These are phyloP conservation scores for Hylaea fasciaria DNA, from an alignment of 2,888 invertebrate genomes.

Conservation along the genomic window DNA sequence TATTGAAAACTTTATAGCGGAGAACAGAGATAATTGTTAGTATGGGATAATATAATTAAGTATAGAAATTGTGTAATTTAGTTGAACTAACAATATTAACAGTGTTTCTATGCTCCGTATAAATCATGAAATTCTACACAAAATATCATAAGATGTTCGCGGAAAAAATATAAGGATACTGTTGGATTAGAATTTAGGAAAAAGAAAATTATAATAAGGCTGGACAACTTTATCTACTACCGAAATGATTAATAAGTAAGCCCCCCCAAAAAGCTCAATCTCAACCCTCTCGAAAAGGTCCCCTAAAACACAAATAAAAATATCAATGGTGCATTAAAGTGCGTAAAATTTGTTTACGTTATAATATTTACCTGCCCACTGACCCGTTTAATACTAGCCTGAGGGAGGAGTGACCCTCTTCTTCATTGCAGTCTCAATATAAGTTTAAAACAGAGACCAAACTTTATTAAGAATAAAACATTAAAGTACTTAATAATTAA, in stretches of 20 bases:
- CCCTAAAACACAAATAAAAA: constrained; percentile 50
- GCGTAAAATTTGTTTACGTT: constrained; percentile 80
- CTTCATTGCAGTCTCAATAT: constrained; percentile 53
- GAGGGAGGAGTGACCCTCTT: constrained; percentile 66
- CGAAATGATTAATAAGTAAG: neutral
- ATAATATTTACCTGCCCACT: constrained; percentile 82
- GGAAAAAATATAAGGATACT: no score
- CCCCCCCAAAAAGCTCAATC: constrained; percentile 2
- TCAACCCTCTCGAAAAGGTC: constrained; percentile 9
- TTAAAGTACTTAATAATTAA: no score
- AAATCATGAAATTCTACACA: no score
- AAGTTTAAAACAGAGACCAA: constrained; percentile 11
- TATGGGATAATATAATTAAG: no score
- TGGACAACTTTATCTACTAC: neutral
- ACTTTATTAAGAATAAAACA: neutral
- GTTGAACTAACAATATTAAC: no score
- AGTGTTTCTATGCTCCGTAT: no score
- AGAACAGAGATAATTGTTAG: neutral
- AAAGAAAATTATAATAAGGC: neutral
- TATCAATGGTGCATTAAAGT: constrained; percentile 80
- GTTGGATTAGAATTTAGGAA: no score
- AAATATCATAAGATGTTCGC: no score
- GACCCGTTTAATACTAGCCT: constrained; percentile 76
- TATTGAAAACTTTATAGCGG: constrained; percentile 1
- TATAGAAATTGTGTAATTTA: no score